Evolutionary conservation across 2,797 vertebrate species (phyloP).

Genomic region (Otus scops): DNA sequence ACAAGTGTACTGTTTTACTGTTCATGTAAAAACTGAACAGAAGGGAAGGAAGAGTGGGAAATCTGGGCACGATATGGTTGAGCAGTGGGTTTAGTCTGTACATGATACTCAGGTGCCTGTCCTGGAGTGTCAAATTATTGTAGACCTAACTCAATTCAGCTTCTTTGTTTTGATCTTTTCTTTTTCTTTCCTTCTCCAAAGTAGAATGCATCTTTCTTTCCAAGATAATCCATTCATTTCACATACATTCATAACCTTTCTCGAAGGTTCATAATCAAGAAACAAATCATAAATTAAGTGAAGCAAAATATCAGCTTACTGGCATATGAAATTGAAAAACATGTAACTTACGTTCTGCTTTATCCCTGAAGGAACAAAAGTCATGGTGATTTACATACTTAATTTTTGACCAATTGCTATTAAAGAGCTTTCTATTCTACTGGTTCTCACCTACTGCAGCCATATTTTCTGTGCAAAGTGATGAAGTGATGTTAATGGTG

Average conservation of each 20-base stretch:
- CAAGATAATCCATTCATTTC: neutral
- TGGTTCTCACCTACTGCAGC: neutral
- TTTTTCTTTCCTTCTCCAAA: neutral
- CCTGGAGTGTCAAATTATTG: neutral
- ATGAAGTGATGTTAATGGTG: neutral
- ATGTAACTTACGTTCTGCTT: slow-evolving; percentile 5
- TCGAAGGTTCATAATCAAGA: slow-evolving; percentile 19
- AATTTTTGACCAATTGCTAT: neutral
- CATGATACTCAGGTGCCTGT: neutral
- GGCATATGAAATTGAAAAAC: neutral
- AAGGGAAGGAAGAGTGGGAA: neutral
- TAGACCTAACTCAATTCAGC: neutral
- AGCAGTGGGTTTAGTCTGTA: neutral
- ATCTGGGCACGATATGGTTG: accelerated
- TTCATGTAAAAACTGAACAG: neutral
- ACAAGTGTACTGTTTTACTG: neutral
- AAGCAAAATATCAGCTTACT: neutral
- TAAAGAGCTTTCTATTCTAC: neutral
- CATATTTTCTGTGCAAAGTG: neutral
- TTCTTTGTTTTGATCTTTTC: neutral
- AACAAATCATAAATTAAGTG: slow-evolving; percentile 2
- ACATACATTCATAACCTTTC: neutral
- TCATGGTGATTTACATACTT: neutral
- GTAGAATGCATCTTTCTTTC: neutral
- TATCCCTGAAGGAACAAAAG: slow-evolving; percentile 3